Evolutionary conservation across 1,140 invertebrate genomes (phyloP).

Genomic region (Octopus sinensis): DNA sequence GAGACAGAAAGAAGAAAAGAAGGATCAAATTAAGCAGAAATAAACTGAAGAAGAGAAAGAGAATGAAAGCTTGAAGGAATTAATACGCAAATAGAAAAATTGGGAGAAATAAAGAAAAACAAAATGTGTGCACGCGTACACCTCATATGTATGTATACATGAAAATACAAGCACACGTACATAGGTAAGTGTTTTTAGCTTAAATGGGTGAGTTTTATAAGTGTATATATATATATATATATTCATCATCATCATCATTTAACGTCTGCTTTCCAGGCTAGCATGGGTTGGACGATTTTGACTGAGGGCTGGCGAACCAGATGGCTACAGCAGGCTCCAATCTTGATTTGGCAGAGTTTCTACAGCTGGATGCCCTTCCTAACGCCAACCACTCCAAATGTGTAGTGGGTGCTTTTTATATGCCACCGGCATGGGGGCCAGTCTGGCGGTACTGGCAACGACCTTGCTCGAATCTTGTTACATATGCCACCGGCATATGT

Average conservation of each 20-base stretch:
- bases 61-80: background rate
- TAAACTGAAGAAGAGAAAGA: background rate
- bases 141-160: background rate
- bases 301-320: background rate
- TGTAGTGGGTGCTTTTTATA: no score
- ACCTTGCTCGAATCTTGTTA: no score
- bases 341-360: no score
- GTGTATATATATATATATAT: no score
- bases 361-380: no score
- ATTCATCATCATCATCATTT: no score
- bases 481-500: no score
- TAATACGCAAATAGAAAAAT: background rate
- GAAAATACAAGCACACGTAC: background rate
- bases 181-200: background rate
- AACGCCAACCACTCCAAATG: no score
- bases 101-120: background rate
- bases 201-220: background rate
- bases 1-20: background rate
- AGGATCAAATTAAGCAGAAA: background rate
- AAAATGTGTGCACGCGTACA: background rate
- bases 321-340: background rate
- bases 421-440: no score
- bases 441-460: no score
- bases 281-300: background rate
- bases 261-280: no score